Base-by-base conservation (phyloP, 92 coral and sea anemone species). In the Isaurus tuberculatus region DNA sequence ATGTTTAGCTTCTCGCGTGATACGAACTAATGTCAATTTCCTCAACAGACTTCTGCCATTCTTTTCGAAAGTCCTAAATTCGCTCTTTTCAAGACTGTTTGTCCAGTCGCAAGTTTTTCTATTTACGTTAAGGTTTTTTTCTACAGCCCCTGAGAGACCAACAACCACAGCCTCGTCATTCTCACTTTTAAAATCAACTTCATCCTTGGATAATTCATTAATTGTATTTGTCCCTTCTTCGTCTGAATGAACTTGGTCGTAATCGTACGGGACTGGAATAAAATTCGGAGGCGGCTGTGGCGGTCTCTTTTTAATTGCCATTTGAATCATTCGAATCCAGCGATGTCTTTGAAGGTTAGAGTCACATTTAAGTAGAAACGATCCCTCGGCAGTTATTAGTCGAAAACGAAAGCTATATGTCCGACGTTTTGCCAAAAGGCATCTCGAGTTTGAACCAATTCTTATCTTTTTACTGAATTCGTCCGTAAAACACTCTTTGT, bases 261-360 rank as follows among this genome's bases (percentile, higher is more conserved):
- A 77, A 22, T 58, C 60, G 82, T 58, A 77, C 5, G 82, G 82
- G 22, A 58, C 19, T 16, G 82, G 69, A 40, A 77, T 37, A 25
- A 5, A 77, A 37, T 57, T 77, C 34, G 89, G 87, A 14, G 92
- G 87, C 15, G 84, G 20, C 34, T 85, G 85, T 9, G 91, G 87
- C 11, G 92, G 91, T 23, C 84, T 67, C 44, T 83, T 81, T 48
- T 77, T 79, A 60, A 79, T 48, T 6, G 92, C 91, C 65, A 86
- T 65, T 27, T 91, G 92, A 72, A 93, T 93, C 92, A 89, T 89
- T 58, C 90, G 97, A 71, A 93, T 93, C 97, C 97, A 93, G 44
- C 97, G 97, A 81, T 93, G 94, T 64, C 97, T 83, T 66, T 93
- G 97, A 9, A 93, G 88, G 63, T 93, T 93, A 2, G 97, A 86